Evolutionary conservation across 2,113 vertebrate genomes (phyloP), one percentile per base, ranked within the genome.

Genomic region (Saccopteryx bilineata): DNA sequence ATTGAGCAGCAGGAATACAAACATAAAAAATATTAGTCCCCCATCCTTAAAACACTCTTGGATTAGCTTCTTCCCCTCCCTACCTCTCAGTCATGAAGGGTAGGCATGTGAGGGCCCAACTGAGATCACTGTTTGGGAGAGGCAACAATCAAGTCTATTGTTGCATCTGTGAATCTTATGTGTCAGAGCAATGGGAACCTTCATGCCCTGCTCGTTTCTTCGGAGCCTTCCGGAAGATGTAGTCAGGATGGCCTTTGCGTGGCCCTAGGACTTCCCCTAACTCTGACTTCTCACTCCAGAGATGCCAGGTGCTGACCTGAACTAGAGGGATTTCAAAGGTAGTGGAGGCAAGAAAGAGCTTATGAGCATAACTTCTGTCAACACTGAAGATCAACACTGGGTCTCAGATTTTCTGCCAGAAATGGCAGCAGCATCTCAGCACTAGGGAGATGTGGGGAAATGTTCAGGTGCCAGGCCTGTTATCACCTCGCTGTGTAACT

Each of bases 311-410:
- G 48, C 26, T 74, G 26, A 78, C 74, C 33, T 65, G 60, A 93
- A 69, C 58, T 79, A 60, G 68, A 93, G 33, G 5, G 50, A 46
- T 81, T 93, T 69, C 69, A 95, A 75, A 97, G 80, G 68, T 91
- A 88, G 26, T 39, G 5, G 12, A 28, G n/a, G 24, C 86, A 61
- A 90, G 19, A 83, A 85, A 69, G 33, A 76, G 13, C 58, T 85
- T 71, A 46, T 31, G 33, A 72, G 23, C 78, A 54, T 50, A 86
- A 84, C 48, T 71, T 58, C 61, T 83, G 58, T 71, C 69, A 87
- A 74, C 23, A 79, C 80, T 10, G 58, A 90, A 81, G 61, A 83
- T 28, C 50, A 61, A 56, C 71, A 24, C 24, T 68, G 39, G 28
- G 23, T 39, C 61, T 79, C 48, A 21, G 46, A 68, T 90, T 80